Conservation (phyloP, 1,140 invertebrate genomes). For the Mactra quadrangularis region DNA sequence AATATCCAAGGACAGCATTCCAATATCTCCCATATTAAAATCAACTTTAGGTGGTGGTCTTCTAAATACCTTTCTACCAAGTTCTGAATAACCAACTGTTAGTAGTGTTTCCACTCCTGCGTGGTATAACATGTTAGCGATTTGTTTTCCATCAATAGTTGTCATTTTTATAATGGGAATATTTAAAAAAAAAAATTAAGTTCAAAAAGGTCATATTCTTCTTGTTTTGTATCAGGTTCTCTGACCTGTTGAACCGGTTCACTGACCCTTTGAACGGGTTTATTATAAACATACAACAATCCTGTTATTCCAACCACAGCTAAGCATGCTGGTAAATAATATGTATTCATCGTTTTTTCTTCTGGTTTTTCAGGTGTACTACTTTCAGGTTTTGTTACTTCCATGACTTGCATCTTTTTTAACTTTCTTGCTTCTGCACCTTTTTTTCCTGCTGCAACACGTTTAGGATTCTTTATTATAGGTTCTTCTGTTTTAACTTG, state of each 20-base stretch:
- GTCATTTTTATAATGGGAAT: too few species aligned
- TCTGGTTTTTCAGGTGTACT: not conserved
- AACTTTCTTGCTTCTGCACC: not conserved
- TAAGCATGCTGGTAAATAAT: not conserved
- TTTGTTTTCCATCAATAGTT: constrained; percentile 16
- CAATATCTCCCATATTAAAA: constrained; percentile 6
- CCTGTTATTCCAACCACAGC: not conserved
- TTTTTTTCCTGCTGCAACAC: constrained; percentile 17
- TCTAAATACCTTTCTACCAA: not conserved
- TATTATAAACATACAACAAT: constrained; percentile 6
- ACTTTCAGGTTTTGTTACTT: constrained; percentile 4
- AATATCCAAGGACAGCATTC: constrained; percentile 4
- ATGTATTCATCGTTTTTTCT: not conserved
- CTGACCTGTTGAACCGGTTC: too few species aligned
- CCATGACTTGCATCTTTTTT: not conserved
- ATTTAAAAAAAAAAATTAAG: too few species aligned
- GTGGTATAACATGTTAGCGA: constrained; percentile 15
- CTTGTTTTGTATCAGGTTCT: too few species aligned
- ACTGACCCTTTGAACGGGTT: not conserved
- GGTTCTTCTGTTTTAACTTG: constrained; percentile 2
- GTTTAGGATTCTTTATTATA: constrained; percentile 23
- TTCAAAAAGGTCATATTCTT: too few species aligned
- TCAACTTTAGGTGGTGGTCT: not conserved
- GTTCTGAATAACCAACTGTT: constrained; percentile 10
- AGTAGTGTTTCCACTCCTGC: constrained; percentile 2